Conservation (phyloP, 2,113 vertebrate genomes). For the Dermatemys mawii region DNA sequence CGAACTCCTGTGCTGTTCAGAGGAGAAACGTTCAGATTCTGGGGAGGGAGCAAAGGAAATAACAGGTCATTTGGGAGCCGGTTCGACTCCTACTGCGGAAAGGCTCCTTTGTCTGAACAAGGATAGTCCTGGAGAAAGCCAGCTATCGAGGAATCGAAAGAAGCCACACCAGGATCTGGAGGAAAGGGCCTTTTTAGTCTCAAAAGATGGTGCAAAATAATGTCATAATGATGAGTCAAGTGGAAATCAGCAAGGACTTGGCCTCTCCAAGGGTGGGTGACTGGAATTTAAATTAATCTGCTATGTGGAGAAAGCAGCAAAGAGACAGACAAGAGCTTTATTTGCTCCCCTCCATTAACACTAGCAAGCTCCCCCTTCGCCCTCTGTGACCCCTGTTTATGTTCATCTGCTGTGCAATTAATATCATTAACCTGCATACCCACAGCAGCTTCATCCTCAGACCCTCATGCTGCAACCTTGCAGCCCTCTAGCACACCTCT, state of each 20-base stretch:
- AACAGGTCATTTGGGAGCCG: background rate
- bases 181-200: background rate
- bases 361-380: background rate
- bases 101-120: background rate
- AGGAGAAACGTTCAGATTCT: background rate
- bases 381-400: background rate
- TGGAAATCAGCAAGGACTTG: background rate
- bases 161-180: background rate
- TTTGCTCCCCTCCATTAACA: background rate
- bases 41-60: background rate
- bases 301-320: background rate
- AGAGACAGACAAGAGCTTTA: background rate
- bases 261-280: background rate
- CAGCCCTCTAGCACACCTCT: background rate
- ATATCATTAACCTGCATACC: slow-evolving; percentile 6
- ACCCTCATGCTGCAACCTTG: background rate
- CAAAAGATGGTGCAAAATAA: background rate
- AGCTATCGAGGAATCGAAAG: background rate
- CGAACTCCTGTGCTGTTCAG: background rate
- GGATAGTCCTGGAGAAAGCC: background rate
- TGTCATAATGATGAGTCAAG: background rate
- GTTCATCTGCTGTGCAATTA: slow-evolving; percentile 3
- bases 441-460: background rate
- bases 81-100: background rate
- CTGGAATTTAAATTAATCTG: background rate